Evolutionary conservation across 2,797 vertebrate genomes (phyloP).

Genomic region (Ptychadena robeensis): DNA sequence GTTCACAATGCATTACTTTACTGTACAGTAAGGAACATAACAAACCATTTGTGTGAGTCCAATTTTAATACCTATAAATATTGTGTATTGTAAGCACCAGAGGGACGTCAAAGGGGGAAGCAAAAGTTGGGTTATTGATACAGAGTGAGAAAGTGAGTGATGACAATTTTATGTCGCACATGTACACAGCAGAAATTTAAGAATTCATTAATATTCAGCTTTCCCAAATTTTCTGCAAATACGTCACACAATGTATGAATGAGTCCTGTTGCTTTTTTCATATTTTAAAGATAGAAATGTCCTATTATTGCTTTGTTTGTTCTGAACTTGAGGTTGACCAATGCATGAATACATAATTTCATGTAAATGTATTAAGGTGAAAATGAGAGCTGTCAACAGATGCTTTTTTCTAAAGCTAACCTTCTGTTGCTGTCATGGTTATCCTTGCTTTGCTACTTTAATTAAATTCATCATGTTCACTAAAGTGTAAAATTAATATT

Average conservation of each 20-base stretch:
- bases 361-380: neutral
- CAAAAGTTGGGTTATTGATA: slow-evolving; percentile 33
- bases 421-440: neutral
- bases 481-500: neutral
- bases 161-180: slow-evolving; percentile 44
- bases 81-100: slow-evolving; percentile 13
- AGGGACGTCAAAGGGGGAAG: neutral
- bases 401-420: neutral
- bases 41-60: slow-evolving; percentile 25
- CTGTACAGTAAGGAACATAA: slow-evolving; percentile 25
- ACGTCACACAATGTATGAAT: neutral
- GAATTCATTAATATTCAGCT: slow-evolving; percentile 38
- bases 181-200: slow-evolving; percentile 34
- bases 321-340: too few species aligned
- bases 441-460: neutral
- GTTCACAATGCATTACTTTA: slow-evolving; percentile 39
- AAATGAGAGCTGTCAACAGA: neutral
- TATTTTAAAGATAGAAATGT: neutral
- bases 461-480: neutral
- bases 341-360: neutral
- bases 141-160: neutral
- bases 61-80: slow-evolving; percentile 38
- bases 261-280: too few species aligned
- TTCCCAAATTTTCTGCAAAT: slow-evolving; percentile 1
- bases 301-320: neutral